Evolutionary conservation across 2,113 vertebrate genomes (phyloP).

Genomic region (Macquaria australasica): DNA sequence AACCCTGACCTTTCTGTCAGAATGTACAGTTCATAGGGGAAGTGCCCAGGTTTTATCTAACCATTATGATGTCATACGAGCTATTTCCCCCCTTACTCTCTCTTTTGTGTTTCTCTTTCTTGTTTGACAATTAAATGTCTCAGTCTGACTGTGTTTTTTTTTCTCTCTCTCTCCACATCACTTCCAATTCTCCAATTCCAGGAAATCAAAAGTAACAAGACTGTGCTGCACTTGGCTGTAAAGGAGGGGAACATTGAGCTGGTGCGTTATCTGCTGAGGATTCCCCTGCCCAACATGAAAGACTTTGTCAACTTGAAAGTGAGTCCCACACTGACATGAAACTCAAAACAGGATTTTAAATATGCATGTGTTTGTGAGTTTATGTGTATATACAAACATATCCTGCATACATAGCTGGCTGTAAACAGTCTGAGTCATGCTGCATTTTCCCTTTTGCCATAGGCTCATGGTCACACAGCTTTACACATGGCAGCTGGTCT

Average conservation of each 20-base stretch:
- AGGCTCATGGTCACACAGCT: conserved; percentile 94
- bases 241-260: conserved; percentile 90
- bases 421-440: conserved; percentile 19
- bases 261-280: conserved; percentile 87
- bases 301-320: conserved; percentile 94
- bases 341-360: conserved; percentile 18
- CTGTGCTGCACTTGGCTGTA: conserved; percentile 90
- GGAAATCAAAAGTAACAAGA: conserved; percentile 96
- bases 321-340: conserved; percentile 44
- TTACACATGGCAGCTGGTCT: conserved; percentile 94
- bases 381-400: background rate
- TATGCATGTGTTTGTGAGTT: background rate
- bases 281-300: conserved; percentile 81
- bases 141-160: conserved; percentile 1
- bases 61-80: conserved; percentile 7
- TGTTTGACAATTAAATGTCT: conserved; percentile 28
- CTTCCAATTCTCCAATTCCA: conserved; percentile 67
- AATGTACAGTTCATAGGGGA: conserved; percentile 13
- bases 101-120: conserved; percentile 43
- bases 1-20: conserved; percentile 29
- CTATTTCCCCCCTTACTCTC: background rate
- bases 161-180: conserved; percentile 12
- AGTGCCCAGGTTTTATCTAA: conserved; percentile 39
- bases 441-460: conserved; percentile 1
- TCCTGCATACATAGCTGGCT: background rate